Conservation (phyloP, 92 coral and sea anemone species). For the Palythoa caribaeorum region DNA sequence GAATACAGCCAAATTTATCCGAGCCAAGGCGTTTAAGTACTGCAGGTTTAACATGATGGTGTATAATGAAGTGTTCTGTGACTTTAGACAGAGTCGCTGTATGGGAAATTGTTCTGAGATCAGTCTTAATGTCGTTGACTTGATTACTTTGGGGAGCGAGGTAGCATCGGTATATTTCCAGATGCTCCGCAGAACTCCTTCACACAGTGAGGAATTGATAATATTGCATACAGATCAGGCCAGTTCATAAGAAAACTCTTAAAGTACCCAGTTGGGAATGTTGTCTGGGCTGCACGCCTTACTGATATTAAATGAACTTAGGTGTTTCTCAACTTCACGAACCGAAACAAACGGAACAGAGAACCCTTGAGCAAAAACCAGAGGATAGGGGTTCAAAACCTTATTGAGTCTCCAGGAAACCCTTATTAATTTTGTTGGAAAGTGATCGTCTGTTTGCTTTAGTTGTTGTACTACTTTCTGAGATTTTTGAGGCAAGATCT, state of each 20-base stretch:
- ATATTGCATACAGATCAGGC: slow-evolving; percentile 27
- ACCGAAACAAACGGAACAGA: slow-evolving; percentile 37
- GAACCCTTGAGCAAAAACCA: slow-evolving; percentile 11
- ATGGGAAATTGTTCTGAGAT: slow-evolving; percentile 36
- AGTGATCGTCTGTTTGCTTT: too few species aligned
- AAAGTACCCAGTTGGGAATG: not conserved
- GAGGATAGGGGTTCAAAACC: slow-evolving; percentile 35
- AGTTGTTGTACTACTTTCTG: slow-evolving; percentile 16
- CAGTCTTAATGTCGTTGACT: slow-evolving; percentile 11
- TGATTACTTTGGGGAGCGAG: slow-evolving; percentile 44
- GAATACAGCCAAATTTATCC: slow-evolving; percentile 26
- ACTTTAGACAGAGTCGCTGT: slow-evolving; percentile 34
- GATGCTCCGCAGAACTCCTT: slow-evolving; percentile 38
- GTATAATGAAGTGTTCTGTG: slow-evolving; percentile 23
- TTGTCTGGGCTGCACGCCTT: not conserved
- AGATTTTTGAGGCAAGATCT: slow-evolving; percentile 23
- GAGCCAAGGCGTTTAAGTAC: slow-evolving; percentile 36
- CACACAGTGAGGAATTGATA: slow-evolving; percentile 31
- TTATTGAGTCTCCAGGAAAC: slow-evolving; percentile 50
- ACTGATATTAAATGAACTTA: not conserved
- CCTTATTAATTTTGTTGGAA: too few species aligned
- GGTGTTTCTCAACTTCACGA: slow-evolving; percentile 25
- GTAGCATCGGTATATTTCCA: slow-evolving; percentile 47
- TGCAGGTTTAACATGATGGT: slow-evolving; percentile 35
- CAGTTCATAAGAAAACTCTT: slow-evolving; percentile 35